Evolutionary conservation across 1,140 invertebrate species (phyloP).

Genomic region (Trichonephila clavata): DNA sequence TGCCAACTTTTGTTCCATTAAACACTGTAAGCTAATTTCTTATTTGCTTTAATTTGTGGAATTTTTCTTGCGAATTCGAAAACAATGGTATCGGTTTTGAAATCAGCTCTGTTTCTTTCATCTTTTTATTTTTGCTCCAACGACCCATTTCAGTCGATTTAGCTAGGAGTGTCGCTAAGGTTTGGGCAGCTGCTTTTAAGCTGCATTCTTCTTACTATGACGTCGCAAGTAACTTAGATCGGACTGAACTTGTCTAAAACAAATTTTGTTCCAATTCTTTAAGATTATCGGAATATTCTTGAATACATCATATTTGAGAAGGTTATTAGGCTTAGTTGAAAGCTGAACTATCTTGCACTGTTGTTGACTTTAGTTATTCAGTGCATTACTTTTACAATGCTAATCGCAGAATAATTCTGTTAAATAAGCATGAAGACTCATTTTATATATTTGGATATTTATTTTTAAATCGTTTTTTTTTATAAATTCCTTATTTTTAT

Average conservation of each 20-base stretch:
- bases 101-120: not conserved
- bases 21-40: not conserved
- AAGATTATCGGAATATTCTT: not conserved
- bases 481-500: too few relatives aligned
- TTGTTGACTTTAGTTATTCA: too few relatives aligned
- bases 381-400: too few relatives aligned
- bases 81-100: conserved; percentile 15
- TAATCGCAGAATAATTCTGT: too few relatives aligned
- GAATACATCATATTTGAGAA: too few relatives aligned
- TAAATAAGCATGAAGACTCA: too few relatives aligned
- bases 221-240: not conserved
- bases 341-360: too few relatives aligned
- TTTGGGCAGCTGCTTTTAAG: conserved; percentile 26
- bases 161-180: conserved; percentile 16
- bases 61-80: not conserved
- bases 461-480: too few relatives aligned
- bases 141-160: conserved; percentile 17
- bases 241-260: not conserved
- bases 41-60: not conserved
- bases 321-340: too few relatives aligned
- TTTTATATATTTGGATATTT: too few relatives aligned
- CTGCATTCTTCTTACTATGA: not conserved
- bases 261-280: not conserved
- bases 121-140: not conserved
- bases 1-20: not conserved